Conservation (phyloP, 2,888 invertebrate genomes). For the Coelogynopora nodosa region DNA sequence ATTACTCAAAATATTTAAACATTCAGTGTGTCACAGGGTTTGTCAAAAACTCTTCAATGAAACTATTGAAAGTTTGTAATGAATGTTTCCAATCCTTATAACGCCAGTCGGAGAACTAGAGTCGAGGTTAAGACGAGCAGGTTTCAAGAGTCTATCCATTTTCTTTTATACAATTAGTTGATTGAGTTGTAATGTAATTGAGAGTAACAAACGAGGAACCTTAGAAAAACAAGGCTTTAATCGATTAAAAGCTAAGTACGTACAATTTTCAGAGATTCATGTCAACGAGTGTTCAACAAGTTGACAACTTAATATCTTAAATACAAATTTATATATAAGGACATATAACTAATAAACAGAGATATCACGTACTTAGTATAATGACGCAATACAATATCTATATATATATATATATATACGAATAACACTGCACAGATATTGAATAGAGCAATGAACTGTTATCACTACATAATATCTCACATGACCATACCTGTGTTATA, state of each 20-base stretch:
- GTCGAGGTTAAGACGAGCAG: not conserved
- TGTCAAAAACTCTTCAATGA: not conserved
- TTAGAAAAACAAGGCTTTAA: not conserved
- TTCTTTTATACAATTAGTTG: not conserved
- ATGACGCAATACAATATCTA: not conserved
- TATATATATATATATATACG: too few species aligned
- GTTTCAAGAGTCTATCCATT: not conserved
- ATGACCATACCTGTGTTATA: too few species aligned
- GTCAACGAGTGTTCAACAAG: not conserved
- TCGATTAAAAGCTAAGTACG: not conserved
- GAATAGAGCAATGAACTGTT: not conserved
- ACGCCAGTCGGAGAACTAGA: not conserved
- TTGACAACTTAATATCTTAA: not conserved
- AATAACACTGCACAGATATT: not conserved
- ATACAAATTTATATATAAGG: too few species aligned
- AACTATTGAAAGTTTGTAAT: not conserved
- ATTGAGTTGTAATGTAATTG: not conserved
- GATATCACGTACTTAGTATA: not conserved
- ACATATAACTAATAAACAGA: not conserved
- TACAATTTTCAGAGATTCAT: not conserved
- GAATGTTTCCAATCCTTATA: not conserved
- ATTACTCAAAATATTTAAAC: too few species aligned
- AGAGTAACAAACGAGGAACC: not conserved
- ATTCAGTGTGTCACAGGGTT: not conserved
- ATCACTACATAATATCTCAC: not conserved